Conservation (phyloP, 1,140 invertebrate genomes). For the Neodiprion fabricii region DNA sequence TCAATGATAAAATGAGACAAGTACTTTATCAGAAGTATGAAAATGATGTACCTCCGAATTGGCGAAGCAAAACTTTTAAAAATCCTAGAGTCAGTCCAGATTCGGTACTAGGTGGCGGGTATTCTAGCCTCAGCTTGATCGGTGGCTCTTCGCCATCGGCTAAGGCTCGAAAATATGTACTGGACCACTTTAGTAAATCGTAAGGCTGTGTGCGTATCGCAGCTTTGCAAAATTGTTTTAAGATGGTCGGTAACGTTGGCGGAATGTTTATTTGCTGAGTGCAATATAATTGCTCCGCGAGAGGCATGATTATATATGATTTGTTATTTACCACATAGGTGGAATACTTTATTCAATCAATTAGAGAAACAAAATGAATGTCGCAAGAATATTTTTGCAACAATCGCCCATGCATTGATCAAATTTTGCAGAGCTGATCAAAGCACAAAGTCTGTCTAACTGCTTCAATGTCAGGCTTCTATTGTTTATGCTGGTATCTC, state of each 20-base stretch:
- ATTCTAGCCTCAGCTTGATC: constrained; percentile 79
- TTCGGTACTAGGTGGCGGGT: constrained; percentile 64
- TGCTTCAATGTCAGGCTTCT: neutral
- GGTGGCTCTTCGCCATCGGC: constrained; percentile 72
- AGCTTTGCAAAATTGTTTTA: constrained; percentile 90
- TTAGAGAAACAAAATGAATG: too few species aligned
- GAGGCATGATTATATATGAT: constrained; percentile 5
- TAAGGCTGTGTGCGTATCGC: constrained; percentile 89
- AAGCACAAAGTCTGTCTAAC: neutral
- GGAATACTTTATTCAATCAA: too few species aligned
- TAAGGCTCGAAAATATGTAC: constrained; percentile 77
- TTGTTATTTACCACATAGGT: too few species aligned
- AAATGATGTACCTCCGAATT: constrained; percentile 62
- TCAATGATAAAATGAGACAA: constrained; percentile 16
- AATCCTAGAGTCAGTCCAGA: constrained; percentile 80
- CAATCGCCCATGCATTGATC: too few species aligned
- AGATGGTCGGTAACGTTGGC: constrained; percentile 79
- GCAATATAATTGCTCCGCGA: constrained; percentile 51
- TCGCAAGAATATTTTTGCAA: too few species aligned
- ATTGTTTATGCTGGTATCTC: neutral
- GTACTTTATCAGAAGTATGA: constrained; percentile 7
- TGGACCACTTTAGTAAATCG: constrained; percentile 86
- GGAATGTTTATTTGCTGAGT: constrained; percentile 73
- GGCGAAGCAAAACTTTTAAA: constrained; percentile 77
- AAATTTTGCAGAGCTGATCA: too few species aligned